These are phyloP conservation scores for Porites evermanni DNA, from an alignment of 92 coral and sea anemone genomes.

Conservation along the genomic window DNA sequence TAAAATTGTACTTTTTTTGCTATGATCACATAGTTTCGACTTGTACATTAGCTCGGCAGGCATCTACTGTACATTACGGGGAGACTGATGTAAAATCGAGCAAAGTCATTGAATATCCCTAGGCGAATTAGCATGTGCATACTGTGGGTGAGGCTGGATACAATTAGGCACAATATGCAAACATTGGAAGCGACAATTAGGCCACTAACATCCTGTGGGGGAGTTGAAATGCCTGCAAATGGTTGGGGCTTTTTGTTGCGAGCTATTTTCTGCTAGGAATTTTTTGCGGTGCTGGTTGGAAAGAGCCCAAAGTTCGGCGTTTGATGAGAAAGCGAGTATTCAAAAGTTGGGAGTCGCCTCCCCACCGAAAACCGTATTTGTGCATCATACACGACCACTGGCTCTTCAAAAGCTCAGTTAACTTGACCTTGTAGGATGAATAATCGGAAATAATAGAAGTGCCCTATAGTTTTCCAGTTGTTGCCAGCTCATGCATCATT, in stretches of 20 bases:
- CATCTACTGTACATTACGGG: neutral
- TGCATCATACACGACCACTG: conserved; percentile 12
- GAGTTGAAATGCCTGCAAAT: conserved; percentile 28
- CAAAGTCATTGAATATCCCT: neutral
- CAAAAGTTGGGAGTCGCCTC: conserved; percentile 17
- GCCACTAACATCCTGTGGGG: conserved; percentile 32
- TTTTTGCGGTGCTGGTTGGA: neutral
- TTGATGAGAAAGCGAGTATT: conserved; percentile 32
- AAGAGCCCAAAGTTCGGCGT: neutral
- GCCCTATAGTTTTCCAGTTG: conserved; percentile 1
- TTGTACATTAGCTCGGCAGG: neutral
- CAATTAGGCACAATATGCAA: conserved; percentile 12
- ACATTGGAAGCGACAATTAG: conserved; percentile 21
- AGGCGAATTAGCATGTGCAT: conserved; percentile 4
- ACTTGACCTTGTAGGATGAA: conserved; percentile 6
- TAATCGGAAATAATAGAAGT: neutral
- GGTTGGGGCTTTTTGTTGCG: neutral
- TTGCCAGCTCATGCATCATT: neutral
- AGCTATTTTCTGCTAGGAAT: neutral
- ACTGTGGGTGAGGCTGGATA: conserved; percentile 21
- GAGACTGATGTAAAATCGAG: neutral
- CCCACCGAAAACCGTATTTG: conserved; percentile 29
- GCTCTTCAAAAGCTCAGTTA: conserved; percentile 15
- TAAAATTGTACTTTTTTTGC: conserved; percentile 4
- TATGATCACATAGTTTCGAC: neutral